phyloP scores from a whole-genome alignment of 2,888 invertebrate species.

The Rhodophaea formosa region DNA sequence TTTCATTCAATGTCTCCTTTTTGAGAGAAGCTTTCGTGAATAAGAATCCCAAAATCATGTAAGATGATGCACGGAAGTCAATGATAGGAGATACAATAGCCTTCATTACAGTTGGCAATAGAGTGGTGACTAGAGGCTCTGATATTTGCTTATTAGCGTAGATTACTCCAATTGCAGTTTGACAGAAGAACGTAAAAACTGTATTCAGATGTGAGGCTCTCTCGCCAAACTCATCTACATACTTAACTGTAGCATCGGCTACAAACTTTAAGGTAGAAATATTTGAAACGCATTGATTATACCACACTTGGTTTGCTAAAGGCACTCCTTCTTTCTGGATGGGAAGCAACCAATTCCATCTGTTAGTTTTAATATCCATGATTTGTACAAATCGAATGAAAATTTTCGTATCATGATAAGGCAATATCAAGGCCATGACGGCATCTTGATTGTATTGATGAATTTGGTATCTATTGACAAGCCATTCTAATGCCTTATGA shows the following conservation, averaged over 20 bases:
- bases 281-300: slow-evolving; percentile 85
- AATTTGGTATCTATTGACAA: slow-evolving; percentile 93
- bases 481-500: slow-evolving; percentile 97
- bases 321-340: slow-evolving; percentile 88
- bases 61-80: slow-evolving; percentile 88
- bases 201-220: slow-evolving; percentile 84
- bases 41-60: slow-evolving; percentile 87
- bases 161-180: slow-evolving; percentile 86
- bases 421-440: slow-evolving; percentile 90
- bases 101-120: slow-evolving; percentile 86
- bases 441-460: slow-evolving; percentile 93
- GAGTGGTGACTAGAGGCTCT: slow-evolving; percentile 84
- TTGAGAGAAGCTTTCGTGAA: slow-evolving; percentile 84
- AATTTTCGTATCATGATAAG: slow-evolving; percentile 95
- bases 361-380: slow-evolving; percentile 83
- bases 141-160: slow-evolving; percentile 78
- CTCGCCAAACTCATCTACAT: slow-evolving; percentile 81
- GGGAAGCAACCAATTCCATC: slow-evolving; percentile 89
- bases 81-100: slow-evolving; percentile 85
- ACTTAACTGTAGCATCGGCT: slow-evolving; percentile 51
- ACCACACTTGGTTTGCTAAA: slow-evolving; percentile 85
- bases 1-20: slow-evolving; percentile 81
- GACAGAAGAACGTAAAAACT: slow-evolving; percentile 90
- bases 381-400: slow-evolving; percentile 92
- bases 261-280: slow-evolving; percentile 60